Percentiles rank a stretch among this genome's conserved stretches.
These are phyloP conservation scores for Procambarus virginalis DNA, from an alignment of 1,140 invertebrate genomes.

Conservation along the genomic window DNA sequence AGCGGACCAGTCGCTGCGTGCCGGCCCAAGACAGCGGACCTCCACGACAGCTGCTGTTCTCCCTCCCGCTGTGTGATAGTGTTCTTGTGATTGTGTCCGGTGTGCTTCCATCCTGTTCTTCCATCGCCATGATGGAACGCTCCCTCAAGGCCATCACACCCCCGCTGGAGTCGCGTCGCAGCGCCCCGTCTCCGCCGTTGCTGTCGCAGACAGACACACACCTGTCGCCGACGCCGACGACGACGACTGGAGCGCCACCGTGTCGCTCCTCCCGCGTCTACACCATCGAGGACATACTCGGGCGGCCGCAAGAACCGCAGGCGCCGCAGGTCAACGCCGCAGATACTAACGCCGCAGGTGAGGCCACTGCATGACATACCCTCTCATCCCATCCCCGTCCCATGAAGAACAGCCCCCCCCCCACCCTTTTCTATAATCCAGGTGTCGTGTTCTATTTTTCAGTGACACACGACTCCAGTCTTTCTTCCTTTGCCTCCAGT, in stretches of 20 bases:
- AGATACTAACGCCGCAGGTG: slow-evolving; percentile 39
- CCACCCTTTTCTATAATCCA: too few species aligned
- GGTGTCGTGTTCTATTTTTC: too few species aligned
- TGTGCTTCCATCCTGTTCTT: neutral
- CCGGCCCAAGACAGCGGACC: neutral
- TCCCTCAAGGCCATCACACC: slow-evolving; percentile 50
- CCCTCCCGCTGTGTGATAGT: neutral
- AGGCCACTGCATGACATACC: neutral
- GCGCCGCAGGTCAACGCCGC: slow-evolving; percentile 31
- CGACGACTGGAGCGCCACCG: neutral
- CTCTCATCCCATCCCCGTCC: too few species aligned
- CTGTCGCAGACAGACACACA: slow-evolving; percentile 50
- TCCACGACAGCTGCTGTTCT: too few species aligned
- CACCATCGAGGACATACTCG: slow-evolving; percentile 61
- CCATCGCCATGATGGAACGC: slow-evolving; percentile 52
- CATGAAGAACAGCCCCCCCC: too few species aligned
- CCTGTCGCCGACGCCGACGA: slow-evolving; percentile 38
- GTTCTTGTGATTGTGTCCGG: neutral
- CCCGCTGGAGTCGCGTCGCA: slow-evolving; percentile 22
- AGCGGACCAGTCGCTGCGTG: slow-evolving; percentile 41
- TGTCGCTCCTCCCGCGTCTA: slow-evolving; percentile 51
- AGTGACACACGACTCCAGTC: too few species aligned
- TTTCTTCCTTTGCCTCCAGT: too few species aligned
- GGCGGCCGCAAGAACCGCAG: slow-evolving; percentile 37
- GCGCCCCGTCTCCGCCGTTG: slow-evolving; percentile 9